Percentiles rank a stretch among this genome's conserved stretches.
Conservation (phyloP, 1,140 invertebrate genomes). For the Sarcophaga bullata region DNA sequence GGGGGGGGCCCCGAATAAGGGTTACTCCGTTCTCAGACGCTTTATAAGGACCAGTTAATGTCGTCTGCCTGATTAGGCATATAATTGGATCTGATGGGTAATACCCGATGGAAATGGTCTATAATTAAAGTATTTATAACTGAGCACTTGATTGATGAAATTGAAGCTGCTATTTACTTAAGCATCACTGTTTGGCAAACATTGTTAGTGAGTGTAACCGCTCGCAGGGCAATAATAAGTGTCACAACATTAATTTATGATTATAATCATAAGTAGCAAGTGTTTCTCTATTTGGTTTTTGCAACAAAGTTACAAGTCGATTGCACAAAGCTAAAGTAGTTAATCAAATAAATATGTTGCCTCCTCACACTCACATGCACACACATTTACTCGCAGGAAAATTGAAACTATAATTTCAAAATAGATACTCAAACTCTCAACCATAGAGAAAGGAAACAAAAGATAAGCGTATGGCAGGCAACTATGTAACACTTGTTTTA, state of each 20-base stretch:
- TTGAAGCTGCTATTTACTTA: neutral
- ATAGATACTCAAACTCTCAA: no score
- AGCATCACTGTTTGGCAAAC: neutral
- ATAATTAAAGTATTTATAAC: no score
- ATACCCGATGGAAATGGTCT: no score
- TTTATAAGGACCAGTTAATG: no score
- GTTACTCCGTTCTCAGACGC: no score
- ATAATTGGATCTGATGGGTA: no score
- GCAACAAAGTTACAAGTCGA: constrained; percentile 36
- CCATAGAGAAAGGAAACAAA: neutral
- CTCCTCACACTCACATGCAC: constrained; percentile 12
- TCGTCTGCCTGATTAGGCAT: no score
- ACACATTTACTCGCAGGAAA: neutral
- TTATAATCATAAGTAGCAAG: constrained; percentile 38
- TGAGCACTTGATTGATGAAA: no score
- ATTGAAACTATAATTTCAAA: neutral
- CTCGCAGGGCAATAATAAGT: constrained; percentile 31
- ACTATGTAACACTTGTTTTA: constrained; percentile 34
- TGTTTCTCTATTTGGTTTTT: neutral
- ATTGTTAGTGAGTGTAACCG: neutral
- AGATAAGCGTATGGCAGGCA: neutral
- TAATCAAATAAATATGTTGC: constrained; percentile 65
- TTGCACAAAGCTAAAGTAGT: constrained; percentile 49
- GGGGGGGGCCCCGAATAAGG: no score
- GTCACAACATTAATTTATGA: constrained; percentile 37